A percentile compares a stretch with the other conserved stretches of the same genome.
Conservation (phyloP, 2,797 vertebrate genomes). For the Cossypha dichroa region DNA sequence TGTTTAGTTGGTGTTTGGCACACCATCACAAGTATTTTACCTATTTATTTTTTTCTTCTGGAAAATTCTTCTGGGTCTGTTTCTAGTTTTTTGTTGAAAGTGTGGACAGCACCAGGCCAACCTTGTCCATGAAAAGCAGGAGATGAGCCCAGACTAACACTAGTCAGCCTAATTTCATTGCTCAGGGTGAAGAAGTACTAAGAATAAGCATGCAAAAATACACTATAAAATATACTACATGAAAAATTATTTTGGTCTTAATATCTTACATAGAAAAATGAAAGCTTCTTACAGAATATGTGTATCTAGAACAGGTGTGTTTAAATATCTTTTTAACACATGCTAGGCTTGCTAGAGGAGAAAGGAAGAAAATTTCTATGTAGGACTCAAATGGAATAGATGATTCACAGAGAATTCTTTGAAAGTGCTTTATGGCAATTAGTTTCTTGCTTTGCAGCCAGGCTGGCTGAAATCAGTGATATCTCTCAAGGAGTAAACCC, state of each 20-base stretch:
- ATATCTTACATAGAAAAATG: not conserved
- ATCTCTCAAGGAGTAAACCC: not conserved
- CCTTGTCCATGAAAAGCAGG: not conserved
- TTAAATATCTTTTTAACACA: not conserved
- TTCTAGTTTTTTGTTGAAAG: not conserved
- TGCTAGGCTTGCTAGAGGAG: not conserved
- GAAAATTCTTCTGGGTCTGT: not conserved
- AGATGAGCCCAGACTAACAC: not conserved
- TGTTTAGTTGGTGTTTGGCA: not conserved
- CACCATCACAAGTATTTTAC: not conserved
- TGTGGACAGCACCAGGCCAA: not conserved
- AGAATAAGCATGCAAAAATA: not conserved
- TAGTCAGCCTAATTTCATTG: not conserved
- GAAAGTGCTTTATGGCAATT: not conserved
- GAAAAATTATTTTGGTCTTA: not conserved
- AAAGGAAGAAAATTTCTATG: not conserved
- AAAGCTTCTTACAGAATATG: not conserved
- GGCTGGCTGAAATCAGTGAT: not conserved
- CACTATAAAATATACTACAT: not conserved
- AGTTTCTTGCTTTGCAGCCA: not conserved
- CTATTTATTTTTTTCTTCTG: not conserved
- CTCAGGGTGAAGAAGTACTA: not conserved
- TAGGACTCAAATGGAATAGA: not conserved
- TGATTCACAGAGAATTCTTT: not conserved
- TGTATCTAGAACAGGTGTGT: not conserved